Evolutionary conservation across 2,113 vertebrate genomes (phyloP).

Genomic region (Hydrolagus affinis): DNA sequence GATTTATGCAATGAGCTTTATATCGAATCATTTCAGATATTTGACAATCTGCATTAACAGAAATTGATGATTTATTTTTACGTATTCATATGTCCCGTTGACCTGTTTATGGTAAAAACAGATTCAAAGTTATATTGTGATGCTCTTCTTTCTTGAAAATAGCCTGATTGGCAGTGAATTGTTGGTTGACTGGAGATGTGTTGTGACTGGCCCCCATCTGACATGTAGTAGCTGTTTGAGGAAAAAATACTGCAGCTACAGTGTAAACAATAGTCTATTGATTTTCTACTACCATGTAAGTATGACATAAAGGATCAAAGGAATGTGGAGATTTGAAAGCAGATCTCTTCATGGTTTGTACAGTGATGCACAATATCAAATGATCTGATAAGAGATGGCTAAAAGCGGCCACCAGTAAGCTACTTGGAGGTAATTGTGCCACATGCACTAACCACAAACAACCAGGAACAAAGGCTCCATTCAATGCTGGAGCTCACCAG

Average conservation of each 20-base stretch:
- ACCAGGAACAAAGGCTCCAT: background rate
- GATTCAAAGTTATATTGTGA: background rate
- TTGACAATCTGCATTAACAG: background rate
- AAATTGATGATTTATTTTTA: background rate
- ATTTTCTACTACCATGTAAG: background rate
- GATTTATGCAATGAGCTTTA: background rate
- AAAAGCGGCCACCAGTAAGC: background rate
- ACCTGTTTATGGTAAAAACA: background rate
- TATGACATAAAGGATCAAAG: background rate
- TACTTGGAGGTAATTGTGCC: slow-evolving; percentile 4
- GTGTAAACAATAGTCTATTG: background rate
- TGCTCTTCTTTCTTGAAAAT: background rate
- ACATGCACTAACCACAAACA: background rate
- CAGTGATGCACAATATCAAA: slow-evolving; percentile 4
- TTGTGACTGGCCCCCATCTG: no score
- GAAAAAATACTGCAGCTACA: background rate
- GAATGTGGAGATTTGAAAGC: background rate
- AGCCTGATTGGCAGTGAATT: background rate
- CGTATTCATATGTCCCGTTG: background rate
- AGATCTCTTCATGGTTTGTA: slow-evolving; percentile 1
- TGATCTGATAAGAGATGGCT: background rate
- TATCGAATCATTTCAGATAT: background rate
- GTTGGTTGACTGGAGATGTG: background rate
- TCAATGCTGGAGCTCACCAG: background rate
- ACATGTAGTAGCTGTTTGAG: background rate